These are phyloP conservation scores for Chironomus tentans DNA, from an alignment of 2,888 invertebrate species.

Conservation along the genomic window DNA sequence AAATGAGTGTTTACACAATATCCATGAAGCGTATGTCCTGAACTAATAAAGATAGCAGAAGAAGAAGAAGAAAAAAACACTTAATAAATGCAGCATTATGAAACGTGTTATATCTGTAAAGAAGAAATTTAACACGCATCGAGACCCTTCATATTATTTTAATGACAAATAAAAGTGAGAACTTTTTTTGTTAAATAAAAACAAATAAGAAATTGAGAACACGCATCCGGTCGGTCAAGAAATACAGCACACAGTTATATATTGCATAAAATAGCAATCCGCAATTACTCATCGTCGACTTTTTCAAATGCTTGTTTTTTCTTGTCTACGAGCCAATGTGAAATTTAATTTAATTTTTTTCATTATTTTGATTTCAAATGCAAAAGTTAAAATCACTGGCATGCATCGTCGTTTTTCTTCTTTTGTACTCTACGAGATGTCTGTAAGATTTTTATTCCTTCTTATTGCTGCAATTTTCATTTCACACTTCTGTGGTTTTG, in stretches of 20 bases:
- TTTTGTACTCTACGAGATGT: neutral
- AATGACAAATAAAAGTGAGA: too few species aligned
- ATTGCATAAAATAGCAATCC: neutral
- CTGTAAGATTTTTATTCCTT: neutral
- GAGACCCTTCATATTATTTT: neutral
- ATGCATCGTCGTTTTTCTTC: neutral
- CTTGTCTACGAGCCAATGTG: neutral
- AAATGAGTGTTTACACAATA: neutral
- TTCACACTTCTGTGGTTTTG: neutral
- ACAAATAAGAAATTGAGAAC: neutral
- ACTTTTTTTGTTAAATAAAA: neutral
- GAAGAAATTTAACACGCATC: neutral
- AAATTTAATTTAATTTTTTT: too few species aligned
- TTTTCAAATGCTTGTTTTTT: neutral
- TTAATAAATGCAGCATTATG: neutral
- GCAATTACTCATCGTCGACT: neutral
- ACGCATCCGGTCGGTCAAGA: neutral
- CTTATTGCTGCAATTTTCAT: neutral
- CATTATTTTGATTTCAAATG: too few species aligned
- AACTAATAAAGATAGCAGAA: neutral
- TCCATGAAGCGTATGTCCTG: constrained; percentile 1
- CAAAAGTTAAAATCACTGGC: too few species aligned
- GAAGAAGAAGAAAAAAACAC: neutral
- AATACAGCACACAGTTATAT: neutral
- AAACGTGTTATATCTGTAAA: neutral